Evolutionary conservation across 1,140 invertebrate species (phyloP), one percentile per base, ranked within the genome.

Genomic region (Drosophila nebulosa): DNA sequence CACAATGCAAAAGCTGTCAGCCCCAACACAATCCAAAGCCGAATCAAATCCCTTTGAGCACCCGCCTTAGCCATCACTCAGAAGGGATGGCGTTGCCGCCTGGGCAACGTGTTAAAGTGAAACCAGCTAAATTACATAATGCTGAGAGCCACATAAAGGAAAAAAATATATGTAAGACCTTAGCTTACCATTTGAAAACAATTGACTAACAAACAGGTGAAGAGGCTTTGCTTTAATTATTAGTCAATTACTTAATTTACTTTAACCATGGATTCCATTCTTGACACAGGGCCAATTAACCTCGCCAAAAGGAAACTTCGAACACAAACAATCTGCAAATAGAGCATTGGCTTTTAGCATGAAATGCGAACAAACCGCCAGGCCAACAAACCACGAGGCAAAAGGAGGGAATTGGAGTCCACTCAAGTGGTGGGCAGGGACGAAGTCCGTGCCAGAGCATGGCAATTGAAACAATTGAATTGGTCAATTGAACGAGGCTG

Each of bases 381-480:
- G 16, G 39, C 56, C 46, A 46, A 32, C 35, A 32, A 24, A 21
- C 57, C 53, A 21, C 30, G 60, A 51, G 35, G 32, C 59, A 27
- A 35, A 58, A 53, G 46, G 30, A 12, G 39, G 46, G 39, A 12
- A 16, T 1, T 42, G 14, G 26, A 35, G 53, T 27, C 64, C 55
- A 39, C 22, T 39, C 21, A 35, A 39, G 58, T 59, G 21, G 50
- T 51, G 50, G 50, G 36, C 62, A 58, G 42, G 36, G 69, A 64
- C 46, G 64, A 73, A 65, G 36, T 26, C 68, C 58, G 51, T 46
- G 73, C 53, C 80, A 73, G 74, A 80, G n/a, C n/a, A 69, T 68
- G 74, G 69, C 74, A 85, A 85, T 85, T 85, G 83, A 86, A 85
- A 85, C 83, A 85, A 85, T 85, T 85, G 81, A 85, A 86, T 85